Evolutionary conservation across 64 coral and sea anemone species (phyloP).

Genomic region (Anthopleura sola): DNA sequence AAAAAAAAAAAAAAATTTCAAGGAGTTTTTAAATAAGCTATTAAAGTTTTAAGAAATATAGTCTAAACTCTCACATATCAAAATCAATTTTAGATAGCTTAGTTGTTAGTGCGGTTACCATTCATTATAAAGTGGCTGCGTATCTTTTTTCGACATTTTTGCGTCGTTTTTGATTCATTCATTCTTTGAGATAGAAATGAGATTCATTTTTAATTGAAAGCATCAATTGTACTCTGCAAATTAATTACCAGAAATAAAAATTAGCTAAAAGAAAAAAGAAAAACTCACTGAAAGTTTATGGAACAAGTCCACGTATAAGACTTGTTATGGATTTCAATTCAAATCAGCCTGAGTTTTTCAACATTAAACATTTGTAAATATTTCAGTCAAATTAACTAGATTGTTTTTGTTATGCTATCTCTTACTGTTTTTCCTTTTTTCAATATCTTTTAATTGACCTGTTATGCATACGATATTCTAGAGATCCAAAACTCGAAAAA

Average conservation of each 20-base stretch:
- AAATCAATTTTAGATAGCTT: neutral
- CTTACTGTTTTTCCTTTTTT: neutral
- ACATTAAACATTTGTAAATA: neutral
- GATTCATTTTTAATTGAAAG: neutral
- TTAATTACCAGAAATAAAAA: neutral
- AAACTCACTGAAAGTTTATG: neutral
- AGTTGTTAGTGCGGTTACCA: neutral
- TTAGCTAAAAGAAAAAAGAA: neutral
- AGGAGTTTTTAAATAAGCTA: neutral
- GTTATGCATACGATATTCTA: neutral
- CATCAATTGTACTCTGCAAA: neutral
- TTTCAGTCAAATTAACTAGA: neutral
- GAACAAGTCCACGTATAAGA: neutral
- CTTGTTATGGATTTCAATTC: neutral
- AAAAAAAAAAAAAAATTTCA: constrained; percentile 20
- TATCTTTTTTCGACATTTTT: neutral
- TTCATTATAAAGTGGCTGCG: neutral
- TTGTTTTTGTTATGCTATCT: constrained; percentile 11
- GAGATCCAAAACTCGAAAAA: neutral
- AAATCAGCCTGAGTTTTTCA: neutral
- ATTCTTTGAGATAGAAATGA: neutral
- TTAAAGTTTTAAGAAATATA: constrained; percentile 9
- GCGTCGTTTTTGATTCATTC: neutral
- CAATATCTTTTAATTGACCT: constrained; percentile 6
- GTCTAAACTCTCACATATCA: neutral